A percentile compares a stretch with the other conserved stretches of the same genome.
Conservation (phyloP, 2,797 vertebrate genomes). For the Argyrosomus regius region DNA sequence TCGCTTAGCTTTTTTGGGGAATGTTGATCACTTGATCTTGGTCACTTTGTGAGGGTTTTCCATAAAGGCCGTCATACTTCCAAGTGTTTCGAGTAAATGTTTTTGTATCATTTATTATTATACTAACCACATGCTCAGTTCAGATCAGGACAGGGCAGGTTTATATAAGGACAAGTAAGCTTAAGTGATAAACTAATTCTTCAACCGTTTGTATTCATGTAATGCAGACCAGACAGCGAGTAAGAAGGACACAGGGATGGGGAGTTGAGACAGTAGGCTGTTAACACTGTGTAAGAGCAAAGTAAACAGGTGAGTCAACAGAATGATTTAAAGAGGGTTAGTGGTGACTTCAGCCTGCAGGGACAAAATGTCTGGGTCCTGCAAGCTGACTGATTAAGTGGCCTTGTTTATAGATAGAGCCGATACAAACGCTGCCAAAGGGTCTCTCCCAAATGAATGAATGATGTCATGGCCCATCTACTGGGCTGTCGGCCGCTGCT, state of each 20-base stretch:
- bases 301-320: constrained; percentile 60
- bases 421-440: constrained; percentile 43
- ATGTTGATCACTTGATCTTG: no score
- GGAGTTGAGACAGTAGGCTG: constrained; percentile 16
- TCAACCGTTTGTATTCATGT: background rate
- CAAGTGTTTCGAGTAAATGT: no score
- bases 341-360: constrained; percentile 50
- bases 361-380: constrained; percentile 46
- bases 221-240: background rate
- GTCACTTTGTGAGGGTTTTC: no score
- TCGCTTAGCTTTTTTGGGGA: no score
- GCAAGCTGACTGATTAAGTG: constrained; percentile 63
- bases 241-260: constrained; percentile 1
- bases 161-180: no score
- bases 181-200: no score
- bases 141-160: no score
- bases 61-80: no score
- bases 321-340: constrained; percentile 63
- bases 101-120: no score
- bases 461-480: constrained; percentile 29
- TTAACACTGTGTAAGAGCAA: constrained; percentile 39
- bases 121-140: no score
- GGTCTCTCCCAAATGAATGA: constrained; percentile 41
- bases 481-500: background rate
- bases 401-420: constrained; percentile 61